Conservation (phyloP, 2,888 invertebrate species). For the Pelosia muscerda region DNA sequence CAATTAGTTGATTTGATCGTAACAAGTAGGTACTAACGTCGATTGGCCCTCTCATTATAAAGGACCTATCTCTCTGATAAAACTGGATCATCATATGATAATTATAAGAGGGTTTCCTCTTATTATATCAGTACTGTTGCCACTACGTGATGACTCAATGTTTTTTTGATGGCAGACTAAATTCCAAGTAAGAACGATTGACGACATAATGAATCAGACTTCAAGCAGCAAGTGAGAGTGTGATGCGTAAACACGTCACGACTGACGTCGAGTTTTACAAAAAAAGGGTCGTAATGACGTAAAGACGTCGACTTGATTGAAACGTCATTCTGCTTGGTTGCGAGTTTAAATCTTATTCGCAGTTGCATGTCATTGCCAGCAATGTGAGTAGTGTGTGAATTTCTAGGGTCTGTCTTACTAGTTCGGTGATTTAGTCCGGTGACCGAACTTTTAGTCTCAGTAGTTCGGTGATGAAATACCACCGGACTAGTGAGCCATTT, state of each 20-base stretch:
- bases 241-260: neutral
- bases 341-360: too few species aligned
- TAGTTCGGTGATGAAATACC: too few species aligned
- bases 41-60: too few species aligned
- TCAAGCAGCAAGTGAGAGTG: neutral
- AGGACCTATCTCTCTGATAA: too few species aligned
- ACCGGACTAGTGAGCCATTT: too few species aligned
- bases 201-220: neutral
- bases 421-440: too few species aligned
- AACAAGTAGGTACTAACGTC: too few species aligned
- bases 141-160: neutral
- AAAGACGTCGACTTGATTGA: neutral
- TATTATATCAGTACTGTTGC: neutral
- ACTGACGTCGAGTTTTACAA: neutral
- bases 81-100: too few species aligned
- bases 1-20: too few species aligned
- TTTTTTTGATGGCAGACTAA: neutral
- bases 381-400: neutral
- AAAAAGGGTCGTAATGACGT: neutral
- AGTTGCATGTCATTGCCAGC: too few species aligned
- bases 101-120: neutral
- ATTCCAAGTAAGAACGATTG: neutral
- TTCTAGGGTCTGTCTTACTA: too few species aligned
- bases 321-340: neutral
- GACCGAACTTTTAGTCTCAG: too few species aligned